These are phyloP conservation scores for Cichladusa arquata DNA, from an alignment of 2,113 vertebrate species.

Conservation along the genomic window DNA sequence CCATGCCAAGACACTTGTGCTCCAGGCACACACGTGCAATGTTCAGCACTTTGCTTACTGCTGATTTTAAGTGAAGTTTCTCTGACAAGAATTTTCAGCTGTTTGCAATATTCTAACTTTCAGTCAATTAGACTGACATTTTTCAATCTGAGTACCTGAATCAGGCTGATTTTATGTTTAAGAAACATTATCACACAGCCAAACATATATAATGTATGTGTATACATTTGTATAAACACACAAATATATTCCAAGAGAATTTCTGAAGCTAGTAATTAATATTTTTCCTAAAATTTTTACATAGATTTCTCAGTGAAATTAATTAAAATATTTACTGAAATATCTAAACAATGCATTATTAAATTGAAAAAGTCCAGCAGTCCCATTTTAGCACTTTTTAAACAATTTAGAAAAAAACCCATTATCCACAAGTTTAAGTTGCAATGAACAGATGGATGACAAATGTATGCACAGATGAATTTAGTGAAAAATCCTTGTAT, in stretches of 20 bases:
- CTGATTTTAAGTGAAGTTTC: background rate
- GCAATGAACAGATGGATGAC: slow-evolving; percentile 68
- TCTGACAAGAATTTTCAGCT: background rate
- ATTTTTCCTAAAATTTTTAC: background rate
- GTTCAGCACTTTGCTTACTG: background rate
- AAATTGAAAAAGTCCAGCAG: slow-evolving; percentile 33
- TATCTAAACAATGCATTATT: slow-evolving; percentile 45
- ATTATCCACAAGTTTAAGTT: slow-evolving; percentile 48
- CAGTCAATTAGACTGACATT: background rate
- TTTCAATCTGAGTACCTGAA: background rate
- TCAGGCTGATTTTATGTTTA: background rate
- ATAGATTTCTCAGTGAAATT: background rate
- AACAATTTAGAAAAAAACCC: slow-evolving; percentile 50
- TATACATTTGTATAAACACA: background rate
- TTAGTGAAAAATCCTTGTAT: slow-evolving; percentile 65
- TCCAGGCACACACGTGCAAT: background rate
- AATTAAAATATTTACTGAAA: slow-evolving; percentile 31
- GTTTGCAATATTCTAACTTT: background rate
- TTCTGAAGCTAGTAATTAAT: background rate
- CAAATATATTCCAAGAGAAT: background rate
- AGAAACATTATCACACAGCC: background rate
- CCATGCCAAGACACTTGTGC: background rate
- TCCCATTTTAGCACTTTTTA: slow-evolving; percentile 35
- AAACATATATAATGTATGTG: background rate
- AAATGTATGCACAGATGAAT: slow-evolving; percentile 67